These are phyloP conservation scores for Diabrotica balteata DNA, from an alignment of 2,888 invertebrate species.

Conservation along the genomic window DNA sequence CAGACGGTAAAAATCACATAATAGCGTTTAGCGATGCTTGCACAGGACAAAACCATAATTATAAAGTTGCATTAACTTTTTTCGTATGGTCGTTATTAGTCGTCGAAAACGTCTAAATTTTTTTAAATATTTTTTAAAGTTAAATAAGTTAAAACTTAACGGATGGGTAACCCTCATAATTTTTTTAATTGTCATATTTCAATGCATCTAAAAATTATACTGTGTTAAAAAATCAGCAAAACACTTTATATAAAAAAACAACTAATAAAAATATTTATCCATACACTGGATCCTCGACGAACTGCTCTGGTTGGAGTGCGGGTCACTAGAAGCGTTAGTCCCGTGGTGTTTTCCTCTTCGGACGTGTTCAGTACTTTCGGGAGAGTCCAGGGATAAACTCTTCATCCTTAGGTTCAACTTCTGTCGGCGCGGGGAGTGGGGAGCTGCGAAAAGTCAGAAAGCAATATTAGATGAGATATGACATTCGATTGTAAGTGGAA, in stretches of 20 bases:
- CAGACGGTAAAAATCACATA: no score
- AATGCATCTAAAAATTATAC: no score
- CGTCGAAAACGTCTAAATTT: no score
- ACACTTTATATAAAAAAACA: not conserved
- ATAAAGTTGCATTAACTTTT: no score
- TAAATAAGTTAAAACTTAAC: no score
- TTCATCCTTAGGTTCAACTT: conserved; percentile 98
- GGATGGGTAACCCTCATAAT: no score
- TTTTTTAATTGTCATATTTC: no score
- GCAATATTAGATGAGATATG: conserved; percentile 1
- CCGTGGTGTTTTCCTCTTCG: conserved; percentile 65
- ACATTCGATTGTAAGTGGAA: not conserved
- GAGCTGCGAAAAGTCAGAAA: conserved; percentile 66
- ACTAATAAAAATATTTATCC: conserved; percentile 44
- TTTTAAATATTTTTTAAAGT: no score
- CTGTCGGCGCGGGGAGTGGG: conserved; percentile 94
- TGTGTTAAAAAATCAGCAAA: no score
- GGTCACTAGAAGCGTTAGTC: conserved; percentile 56
- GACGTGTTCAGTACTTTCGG: conserved; percentile 87
- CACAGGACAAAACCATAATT: no score
- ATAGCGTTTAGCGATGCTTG: no score
- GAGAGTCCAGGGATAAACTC: conserved; percentile 95
- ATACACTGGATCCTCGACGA: conserved; percentile 70
- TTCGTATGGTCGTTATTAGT: no score
- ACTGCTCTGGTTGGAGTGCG: conserved; percentile 64